Evolutionary conservation across 2,113 vertebrate genomes (phyloP), one percentile per base, ranked within the genome.

Genomic region (Pedionomus torquatus): DNA sequence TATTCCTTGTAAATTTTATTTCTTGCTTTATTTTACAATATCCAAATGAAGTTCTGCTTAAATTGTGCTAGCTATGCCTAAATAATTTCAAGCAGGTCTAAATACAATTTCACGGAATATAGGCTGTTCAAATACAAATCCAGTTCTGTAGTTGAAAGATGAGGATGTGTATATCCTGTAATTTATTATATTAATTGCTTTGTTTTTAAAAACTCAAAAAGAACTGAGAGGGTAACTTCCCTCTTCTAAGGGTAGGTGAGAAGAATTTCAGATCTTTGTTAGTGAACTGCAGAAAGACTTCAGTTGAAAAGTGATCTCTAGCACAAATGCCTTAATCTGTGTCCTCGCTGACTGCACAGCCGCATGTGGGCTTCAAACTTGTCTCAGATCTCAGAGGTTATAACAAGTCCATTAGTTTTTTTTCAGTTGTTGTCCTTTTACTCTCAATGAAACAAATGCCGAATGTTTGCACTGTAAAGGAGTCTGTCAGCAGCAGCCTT

Each of bases 271-370:
- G 43, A 61, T 95, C 72, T 81, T 58, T 10, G 10, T 72, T 71
- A 75, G 66, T 44, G 55, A 90, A 65, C 75, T 68, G 77, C 65
- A 86, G 25, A 58, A 64, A 68, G 20, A 61, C 61, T 86, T 92
- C 58, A 41, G 49, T 49, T 75, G 2, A 21, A 5, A 91, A 83
- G 51, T 52, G 35, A 13, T 18, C 8, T 71, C 54, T 75, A 95
- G 92, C 77, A 86, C 89, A 89, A 82, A 95, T 92, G 96, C 96
- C 97, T 98, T 97, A 97, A 93, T 64, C 87, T 49, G 5, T 83
- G 61, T 31, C 88, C 66, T 26, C 13, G 46, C 35, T 30, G 79
- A 58, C 70, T 37, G 46, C 37, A 24, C 54, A 74, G 58, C 37
- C 33, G 26, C 3, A 1, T 19, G 3, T 1, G 7, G 52, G 54